phyloP scores from a whole-genome alignment of 2,797 vertebrate species.

The Lemur catta region DNA sequence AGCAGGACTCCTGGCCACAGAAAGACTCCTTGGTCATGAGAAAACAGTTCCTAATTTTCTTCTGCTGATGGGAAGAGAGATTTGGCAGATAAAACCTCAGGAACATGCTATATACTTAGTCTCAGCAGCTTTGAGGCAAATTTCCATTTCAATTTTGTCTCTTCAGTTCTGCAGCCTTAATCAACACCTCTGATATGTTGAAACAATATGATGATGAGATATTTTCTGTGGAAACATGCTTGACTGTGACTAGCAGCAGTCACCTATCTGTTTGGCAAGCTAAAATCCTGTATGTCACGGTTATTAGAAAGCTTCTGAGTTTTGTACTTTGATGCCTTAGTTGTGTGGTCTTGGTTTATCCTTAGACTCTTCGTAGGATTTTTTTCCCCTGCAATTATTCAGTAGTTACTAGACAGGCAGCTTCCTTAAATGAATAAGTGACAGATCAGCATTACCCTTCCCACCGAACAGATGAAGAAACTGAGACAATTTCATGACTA shows the following conservation, averaged over 20 bases:
- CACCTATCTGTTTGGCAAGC: neutral
- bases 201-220: constrained; percentile 2
- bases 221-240: neutral
- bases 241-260: neutral
- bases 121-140: constrained; percentile 5
- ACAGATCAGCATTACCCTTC: constrained; percentile 54
- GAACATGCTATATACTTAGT: neutral
- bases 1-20: neutral
- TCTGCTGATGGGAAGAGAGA: constrained; percentile 13
- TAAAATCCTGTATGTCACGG: neutral
- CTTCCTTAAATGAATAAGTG: constrained; percentile 45
- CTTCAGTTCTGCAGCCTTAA: neutral
- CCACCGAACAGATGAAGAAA: constrained; percentile 57
- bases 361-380: neutral
- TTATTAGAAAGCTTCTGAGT: constrained; percentile 55
- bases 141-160: constrained; percentile 47
- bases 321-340: constrained; percentile 7
- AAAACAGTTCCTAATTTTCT: neutral
- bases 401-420: neutral
- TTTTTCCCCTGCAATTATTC: neutral
- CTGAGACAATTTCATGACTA: constrained; percentile 40
- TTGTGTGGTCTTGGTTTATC: neutral
- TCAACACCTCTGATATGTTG: neutral
- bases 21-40: neutral
- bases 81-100: constrained; percentile 1